A percentile compares a stretch with the other conserved stretches of the same genome.
Conservation (phyloP, 2,797 vertebrate species). For the Simalia tracyae region DNA sequence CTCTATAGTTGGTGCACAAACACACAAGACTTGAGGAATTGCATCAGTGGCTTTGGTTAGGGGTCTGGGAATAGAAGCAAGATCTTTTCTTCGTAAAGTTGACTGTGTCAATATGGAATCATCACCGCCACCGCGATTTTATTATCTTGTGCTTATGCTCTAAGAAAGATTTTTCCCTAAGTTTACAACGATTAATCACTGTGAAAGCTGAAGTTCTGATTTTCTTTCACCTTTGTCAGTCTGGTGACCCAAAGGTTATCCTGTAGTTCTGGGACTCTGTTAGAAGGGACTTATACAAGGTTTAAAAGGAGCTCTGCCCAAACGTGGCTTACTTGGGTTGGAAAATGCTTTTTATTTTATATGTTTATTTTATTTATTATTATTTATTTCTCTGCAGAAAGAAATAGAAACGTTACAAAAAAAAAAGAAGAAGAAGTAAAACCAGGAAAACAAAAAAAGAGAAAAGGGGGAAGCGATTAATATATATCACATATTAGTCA, state of each 20-base stretch:
- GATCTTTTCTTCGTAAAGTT: constrained; percentile 12
- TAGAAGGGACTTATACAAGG: background rate
- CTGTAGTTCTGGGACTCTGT: background rate
- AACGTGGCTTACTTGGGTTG: background rate
- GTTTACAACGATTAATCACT: background rate
- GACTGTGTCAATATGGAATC: background rate
- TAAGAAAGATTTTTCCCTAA: background rate
- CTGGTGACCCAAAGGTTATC: background rate
- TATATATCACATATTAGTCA: background rate
- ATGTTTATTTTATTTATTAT: background rate
- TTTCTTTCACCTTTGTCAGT: background rate
- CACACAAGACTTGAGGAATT: constrained; percentile 21
- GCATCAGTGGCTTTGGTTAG: constrained; percentile 32
- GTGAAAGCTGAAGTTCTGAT: background rate
- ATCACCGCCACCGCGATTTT: background rate
- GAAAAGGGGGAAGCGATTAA: background rate
- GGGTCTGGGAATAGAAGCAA: constrained; percentile 42
- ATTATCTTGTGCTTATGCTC: background rate
- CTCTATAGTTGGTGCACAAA: constrained; percentile 29
- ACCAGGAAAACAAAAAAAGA: background rate
- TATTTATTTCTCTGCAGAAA: background rate
- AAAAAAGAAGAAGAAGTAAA: too few species aligned
- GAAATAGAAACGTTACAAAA: background rate
- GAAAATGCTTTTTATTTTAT: background rate
- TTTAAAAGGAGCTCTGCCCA: too few species aligned